phyloP scores from a whole-genome alignment of 2,113 vertebrate species.

The Corythornis cristatus region DNA sequence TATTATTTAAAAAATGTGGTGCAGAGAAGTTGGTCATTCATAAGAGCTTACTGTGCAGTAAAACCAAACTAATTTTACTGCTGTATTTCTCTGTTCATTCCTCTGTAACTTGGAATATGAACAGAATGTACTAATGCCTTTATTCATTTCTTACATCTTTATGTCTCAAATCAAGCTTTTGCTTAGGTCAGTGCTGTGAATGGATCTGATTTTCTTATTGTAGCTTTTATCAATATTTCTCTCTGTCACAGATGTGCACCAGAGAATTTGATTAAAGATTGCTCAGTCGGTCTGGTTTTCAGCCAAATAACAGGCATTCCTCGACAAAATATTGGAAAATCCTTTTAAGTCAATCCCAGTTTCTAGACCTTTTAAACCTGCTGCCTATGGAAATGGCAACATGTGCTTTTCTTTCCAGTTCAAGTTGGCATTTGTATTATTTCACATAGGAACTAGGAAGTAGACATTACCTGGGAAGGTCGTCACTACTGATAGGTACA shows the following conservation, averaged over 20 bases:
- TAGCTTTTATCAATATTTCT: neutral
- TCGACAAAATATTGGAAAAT: slow-evolving; percentile 1
- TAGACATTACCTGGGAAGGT: neutral
- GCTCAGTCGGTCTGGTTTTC: neutral
- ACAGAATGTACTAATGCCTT: neutral
- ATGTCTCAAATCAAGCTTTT: neutral
- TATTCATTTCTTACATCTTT: neutral
- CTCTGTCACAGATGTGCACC: neutral
- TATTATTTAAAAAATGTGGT: slow-evolving; percentile 17
- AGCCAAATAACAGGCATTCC: neutral
- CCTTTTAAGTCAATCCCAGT: neutral
- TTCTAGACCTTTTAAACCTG: neutral
- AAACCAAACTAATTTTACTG: slow-evolving; percentile 36
- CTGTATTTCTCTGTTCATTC: slow-evolving; percentile 14
- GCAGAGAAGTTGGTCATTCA: slow-evolving; percentile 7
- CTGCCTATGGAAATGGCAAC: neutral
- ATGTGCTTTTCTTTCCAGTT: neutral
- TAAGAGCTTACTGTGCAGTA: slow-evolving; percentile 13
- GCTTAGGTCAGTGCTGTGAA: neutral
- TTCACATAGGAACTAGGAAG: neutral
- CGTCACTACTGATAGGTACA: neutral
- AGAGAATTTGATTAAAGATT: neutral
- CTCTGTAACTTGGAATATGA: neutral
- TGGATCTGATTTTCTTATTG: neutral
- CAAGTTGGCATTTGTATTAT: neutral